These are phyloP conservation scores for Chelonus insularis DNA, from an alignment of 1,140 invertebrate genomes.

Conservation along the genomic window DNA sequence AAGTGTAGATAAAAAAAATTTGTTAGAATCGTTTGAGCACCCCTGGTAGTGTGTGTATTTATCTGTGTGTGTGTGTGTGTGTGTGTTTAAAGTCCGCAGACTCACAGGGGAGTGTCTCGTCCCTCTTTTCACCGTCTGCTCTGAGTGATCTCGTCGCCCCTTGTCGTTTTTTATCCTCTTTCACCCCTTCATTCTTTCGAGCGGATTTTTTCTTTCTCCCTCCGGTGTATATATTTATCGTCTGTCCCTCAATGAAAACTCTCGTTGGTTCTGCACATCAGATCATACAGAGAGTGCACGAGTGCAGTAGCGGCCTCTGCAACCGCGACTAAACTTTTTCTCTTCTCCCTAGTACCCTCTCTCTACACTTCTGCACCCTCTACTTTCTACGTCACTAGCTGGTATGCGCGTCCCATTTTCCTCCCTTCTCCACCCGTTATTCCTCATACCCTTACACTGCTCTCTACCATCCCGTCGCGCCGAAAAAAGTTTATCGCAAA, in stretches of 20 bases:
- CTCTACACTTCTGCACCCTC: not conserved
- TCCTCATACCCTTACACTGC: conserved; percentile 23
- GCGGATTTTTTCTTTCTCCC: not conserved
- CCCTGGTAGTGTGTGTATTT: conserved; percentile 11
- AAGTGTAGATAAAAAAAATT: conserved; percentile 10
- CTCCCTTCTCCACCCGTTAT: not conserved
- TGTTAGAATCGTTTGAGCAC: conserved; percentile 28
- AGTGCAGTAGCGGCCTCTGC: conserved; percentile 29
- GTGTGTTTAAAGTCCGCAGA: conserved; percentile 1
- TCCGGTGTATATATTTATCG: not conserved
- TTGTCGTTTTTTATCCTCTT: conserved; percentile 2
- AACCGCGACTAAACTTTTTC: conserved; percentile 29
- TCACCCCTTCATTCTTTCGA: conserved; percentile 2
- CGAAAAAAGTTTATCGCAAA: conserved; percentile 60
- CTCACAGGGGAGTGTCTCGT: conserved; percentile 28
- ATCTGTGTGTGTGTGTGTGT: conserved; percentile 6
- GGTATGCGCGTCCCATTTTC: conserved; percentile 14
- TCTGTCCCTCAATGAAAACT: conserved; percentile 28
- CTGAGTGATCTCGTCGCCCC: conserved; percentile 12
- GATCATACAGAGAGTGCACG: conserved; percentile 27
- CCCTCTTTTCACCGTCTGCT: conserved; percentile 19
- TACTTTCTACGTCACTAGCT: conserved; percentile 1
- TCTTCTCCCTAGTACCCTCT: conserved; percentile 2
- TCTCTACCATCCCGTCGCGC: conserved; percentile 15
- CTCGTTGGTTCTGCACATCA: conserved; percentile 25